phyloP scores from a whole-genome alignment of 2,888 invertebrate genomes.

The Drosophila histrio region DNA sequence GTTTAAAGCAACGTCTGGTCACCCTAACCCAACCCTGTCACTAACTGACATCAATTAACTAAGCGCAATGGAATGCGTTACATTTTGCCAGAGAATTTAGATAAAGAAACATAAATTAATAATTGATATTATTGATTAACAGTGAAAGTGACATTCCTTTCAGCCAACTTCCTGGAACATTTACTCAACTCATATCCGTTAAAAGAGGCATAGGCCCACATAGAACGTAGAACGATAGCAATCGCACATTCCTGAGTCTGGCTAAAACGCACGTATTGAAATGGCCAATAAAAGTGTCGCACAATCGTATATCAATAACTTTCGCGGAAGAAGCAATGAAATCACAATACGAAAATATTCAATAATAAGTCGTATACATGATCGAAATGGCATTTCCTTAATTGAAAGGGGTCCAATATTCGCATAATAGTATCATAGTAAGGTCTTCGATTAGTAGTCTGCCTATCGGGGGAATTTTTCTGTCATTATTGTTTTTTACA shows the following conservation, averaged over 20 bases:
- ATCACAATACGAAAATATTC: conserved; percentile 58
- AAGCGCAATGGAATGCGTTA: neutral
- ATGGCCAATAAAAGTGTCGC: conserved; percentile 27
- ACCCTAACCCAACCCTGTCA: neutral
- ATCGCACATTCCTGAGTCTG: conserved; percentile 37
- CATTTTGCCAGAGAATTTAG: neutral
- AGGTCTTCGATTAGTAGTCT: too few relatives aligned
- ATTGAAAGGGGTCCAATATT: conserved; percentile 20
- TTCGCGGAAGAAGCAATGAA: conserved; percentile 61
- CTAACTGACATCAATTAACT: neutral
- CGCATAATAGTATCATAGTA: too few relatives aligned
- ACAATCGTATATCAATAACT: conserved; percentile 24
- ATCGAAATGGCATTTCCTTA: conserved; percentile 36
- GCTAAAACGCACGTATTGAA: conserved; percentile 1
- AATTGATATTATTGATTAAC: neutral
- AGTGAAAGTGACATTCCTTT: neutral
- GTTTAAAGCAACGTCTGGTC: neutral
- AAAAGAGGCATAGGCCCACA: neutral
- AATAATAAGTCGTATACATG: neutral
- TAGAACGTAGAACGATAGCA: neutral
- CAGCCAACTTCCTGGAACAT: neutral
- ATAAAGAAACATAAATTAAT: neutral
- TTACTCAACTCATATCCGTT: conserved; percentile 6
- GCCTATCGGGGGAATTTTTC: conserved; percentile 24
- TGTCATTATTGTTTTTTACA: neutral